Conservation (phyloP, 2,113 vertebrate genomes). For the Dipodomys merriami region DNA sequence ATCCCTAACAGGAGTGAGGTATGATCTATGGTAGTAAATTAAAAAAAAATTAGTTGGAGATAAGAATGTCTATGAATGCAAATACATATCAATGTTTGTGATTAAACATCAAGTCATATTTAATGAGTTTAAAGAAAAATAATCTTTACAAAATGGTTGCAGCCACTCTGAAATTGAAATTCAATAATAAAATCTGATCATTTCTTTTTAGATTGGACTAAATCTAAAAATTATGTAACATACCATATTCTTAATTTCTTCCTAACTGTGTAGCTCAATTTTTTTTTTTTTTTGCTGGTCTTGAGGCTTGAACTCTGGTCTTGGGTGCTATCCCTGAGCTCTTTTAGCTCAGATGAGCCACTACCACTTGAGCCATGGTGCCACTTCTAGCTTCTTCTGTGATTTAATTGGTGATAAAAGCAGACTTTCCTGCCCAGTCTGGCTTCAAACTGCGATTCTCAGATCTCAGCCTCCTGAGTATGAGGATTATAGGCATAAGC, state of each 20-base stretch:
- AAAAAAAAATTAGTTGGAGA: constrained; percentile 64
- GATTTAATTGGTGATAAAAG: too few relatives aligned
- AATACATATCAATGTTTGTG: constrained; percentile 14
- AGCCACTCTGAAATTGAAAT: constrained; percentile 12
- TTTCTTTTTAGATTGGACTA: constrained; percentile 39
- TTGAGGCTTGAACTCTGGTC: too few relatives aligned
- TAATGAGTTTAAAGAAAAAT: background rate
- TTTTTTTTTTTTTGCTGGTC: background rate
- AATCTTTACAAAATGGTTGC: constrained; percentile 36
- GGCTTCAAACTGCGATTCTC: too few relatives aligned
- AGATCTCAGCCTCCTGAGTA: too few relatives aligned
- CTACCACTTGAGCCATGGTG: too few relatives aligned
- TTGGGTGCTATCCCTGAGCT: too few relatives aligned
- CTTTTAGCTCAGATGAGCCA: too few relatives aligned
- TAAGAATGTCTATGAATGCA: constrained; percentile 30
- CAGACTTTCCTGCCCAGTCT: too few relatives aligned
- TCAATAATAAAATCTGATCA: background rate
- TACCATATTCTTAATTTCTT: background rate
- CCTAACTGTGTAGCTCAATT: background rate
- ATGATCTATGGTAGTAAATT: constrained; percentile 90
- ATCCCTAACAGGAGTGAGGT: constrained; percentile 98
- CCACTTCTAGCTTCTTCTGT: too few relatives aligned
- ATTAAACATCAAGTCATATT: constrained; percentile 27
- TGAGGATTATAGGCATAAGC: too few relatives aligned
- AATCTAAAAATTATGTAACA: background rate